Evolutionary conservation across 1,140 invertebrate genomes (phyloP).

Genomic region (Neotoxoptera formosana): DNA sequence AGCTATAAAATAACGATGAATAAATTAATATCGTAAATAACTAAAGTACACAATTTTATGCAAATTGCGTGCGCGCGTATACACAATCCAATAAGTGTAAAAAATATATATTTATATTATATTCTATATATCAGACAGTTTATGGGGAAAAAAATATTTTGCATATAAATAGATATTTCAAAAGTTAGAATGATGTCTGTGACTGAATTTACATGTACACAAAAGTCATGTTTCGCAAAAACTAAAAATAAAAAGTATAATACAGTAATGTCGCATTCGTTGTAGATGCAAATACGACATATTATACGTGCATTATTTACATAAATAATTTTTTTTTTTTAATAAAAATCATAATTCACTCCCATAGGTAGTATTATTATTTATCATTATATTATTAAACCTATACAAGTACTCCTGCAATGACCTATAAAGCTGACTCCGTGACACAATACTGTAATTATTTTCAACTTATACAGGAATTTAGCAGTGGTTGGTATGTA

Average conservation of each 20-base stretch:
- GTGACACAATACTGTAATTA: neutral
- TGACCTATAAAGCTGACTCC: too few species aligned
- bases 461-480: neutral
- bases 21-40: slow-evolving; percentile 28
- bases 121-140: neutral
- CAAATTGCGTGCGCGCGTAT: neutral
- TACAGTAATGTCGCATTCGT: neutral
- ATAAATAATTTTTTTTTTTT: neutral
- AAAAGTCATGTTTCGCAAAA: slow-evolving; percentile 8
- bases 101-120: neutral
- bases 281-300: neutral
- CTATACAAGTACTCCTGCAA: too few species aligned
- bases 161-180: slow-evolving; percentile 36
- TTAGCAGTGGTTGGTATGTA: neutral
- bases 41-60: neutral
- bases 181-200: slow-evolving; percentile 18
- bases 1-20: slow-evolving; percentile 4
- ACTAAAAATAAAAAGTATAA: neutral
- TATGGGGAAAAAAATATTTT: slow-evolving; percentile 3
- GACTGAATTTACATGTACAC: neutral
- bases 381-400: too few species aligned
- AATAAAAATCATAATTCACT: neutral
- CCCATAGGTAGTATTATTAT: too few species aligned
- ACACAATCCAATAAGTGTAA: neutral
- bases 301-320: neutral